These are phyloP conservation scores for Nezara viridula DNA, from an alignment of 2,888 invertebrate species.

Conservation along the genomic window DNA sequence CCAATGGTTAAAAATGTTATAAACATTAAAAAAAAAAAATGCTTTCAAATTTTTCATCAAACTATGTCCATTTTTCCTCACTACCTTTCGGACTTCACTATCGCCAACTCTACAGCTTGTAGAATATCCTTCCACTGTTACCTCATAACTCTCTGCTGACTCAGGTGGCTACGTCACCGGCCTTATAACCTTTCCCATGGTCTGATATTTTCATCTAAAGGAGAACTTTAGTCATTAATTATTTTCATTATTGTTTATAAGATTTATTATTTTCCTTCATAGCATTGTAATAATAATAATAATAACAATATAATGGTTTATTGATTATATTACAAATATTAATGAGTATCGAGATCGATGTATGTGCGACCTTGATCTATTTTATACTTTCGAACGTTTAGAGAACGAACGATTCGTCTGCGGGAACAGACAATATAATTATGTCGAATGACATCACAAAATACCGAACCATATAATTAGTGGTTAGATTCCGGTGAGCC, in stretches of 20 bases:
- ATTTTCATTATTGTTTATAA: neutral
- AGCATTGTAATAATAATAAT: neutral
- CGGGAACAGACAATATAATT: neutral
- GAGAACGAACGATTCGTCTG: neutral
- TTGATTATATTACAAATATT: too few relatives aligned
- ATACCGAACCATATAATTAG: too few relatives aligned
- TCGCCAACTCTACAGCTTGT: neutral
- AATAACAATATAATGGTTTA: too few relatives aligned
- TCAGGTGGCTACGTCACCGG: neutral
- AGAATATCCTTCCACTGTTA: neutral
- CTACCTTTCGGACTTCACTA: too few relatives aligned
- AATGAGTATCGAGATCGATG: too few relatives aligned
- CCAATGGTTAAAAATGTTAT: too few relatives aligned
- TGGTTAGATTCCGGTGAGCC: too few relatives aligned
- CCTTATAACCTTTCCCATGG: neutral
- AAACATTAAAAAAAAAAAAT: too few relatives aligned
- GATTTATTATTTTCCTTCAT: neutral
- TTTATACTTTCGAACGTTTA: neutral
- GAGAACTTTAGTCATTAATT: neutral
- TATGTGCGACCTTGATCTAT: neutral
- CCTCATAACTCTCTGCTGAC: neutral
- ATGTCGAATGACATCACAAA: too few relatives aligned
- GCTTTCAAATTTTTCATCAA: too few relatives aligned
- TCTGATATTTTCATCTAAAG: neutral
- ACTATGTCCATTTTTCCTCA: too few relatives aligned